Evolutionary conservation across 2,888 invertebrate genomes (phyloP).

Genomic region (Galerucella pusilla): DNA sequence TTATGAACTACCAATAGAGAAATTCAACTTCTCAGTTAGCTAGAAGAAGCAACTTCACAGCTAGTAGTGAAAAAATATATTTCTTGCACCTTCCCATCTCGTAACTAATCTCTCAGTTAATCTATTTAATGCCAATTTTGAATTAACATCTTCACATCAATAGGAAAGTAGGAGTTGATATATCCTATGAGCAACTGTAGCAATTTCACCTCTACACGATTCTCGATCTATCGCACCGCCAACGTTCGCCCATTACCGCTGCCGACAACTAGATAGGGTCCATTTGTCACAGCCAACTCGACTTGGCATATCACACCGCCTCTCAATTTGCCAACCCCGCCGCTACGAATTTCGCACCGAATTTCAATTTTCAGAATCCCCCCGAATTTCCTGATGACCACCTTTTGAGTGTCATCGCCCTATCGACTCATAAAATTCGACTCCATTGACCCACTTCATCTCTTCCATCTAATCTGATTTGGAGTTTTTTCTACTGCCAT

Average conservation of each 20-base stretch:
- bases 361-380: conserved; percentile 56
- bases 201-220: conserved; percentile 63
- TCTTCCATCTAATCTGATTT: conserved; percentile 12
- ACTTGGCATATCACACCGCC: conserved; percentile 55
- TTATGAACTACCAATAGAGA: no score
- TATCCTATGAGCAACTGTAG: conserved; percentile 47
- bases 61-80: no score
- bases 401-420: conserved; percentile 50
- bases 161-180: conserved; percentile 48
- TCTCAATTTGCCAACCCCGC: conserved; percentile 65
- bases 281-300: conserved; percentile 54
- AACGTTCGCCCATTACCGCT: conserved; percentile 4
- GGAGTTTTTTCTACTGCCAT: background rate
- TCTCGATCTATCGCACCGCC: conserved; percentile 62
- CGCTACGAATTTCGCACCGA: conserved; percentile 47
- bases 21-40: no score
- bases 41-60: no score
- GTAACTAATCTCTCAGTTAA: no score
- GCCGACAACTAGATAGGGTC: conserved; percentile 44
- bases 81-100: no score
- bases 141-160: conserved; percentile 17
- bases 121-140: no score
- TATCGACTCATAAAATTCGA: conserved; percentile 46
- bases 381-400: conserved; percentile 35
- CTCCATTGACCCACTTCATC: conserved; percentile 47